Percentiles rank a stretch among this genome's conserved stretches.
Conservation (phyloP, 2,888 invertebrate species). For the Aspidiotus rigidus region DNA sequence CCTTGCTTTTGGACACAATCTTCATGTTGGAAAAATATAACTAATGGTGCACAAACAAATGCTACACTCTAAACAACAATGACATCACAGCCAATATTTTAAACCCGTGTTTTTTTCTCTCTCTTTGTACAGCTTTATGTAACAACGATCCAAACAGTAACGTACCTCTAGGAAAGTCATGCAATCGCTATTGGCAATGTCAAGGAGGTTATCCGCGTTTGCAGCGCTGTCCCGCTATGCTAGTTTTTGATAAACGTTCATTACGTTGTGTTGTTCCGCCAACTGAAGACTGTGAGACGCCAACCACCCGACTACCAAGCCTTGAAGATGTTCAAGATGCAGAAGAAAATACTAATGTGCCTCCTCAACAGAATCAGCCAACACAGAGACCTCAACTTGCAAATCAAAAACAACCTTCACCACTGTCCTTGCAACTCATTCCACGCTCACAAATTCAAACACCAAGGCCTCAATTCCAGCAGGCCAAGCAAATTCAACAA, state of each 20-base stretch:
- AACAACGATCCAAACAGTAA: constrained; percentile 86
- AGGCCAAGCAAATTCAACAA: constrained; percentile 35
- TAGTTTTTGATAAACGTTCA: constrained; percentile 76
- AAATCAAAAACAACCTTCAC: constrained; percentile 34
- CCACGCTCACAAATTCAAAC: constrained; percentile 34
- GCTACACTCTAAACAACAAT: too few species aligned
- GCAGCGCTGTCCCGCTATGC: constrained; percentile 80
- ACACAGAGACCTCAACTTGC: constrained; percentile 35
- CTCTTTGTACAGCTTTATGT: constrained; percentile 70
- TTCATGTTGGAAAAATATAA: too few species aligned
- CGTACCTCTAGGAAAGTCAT: constrained; percentile 81
- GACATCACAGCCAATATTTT: too few species aligned
- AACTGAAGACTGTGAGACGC: constrained; percentile 79
- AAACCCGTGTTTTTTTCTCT: not conserved
- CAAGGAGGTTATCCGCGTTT: constrained; percentile 86
- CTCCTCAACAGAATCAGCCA: constrained; percentile 36
- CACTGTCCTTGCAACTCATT: constrained; percentile 35
- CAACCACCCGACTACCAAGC: constrained; percentile 62
- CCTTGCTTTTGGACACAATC: too few species aligned
- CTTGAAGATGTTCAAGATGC: constrained; percentile 47
- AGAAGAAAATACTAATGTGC: constrained; percentile 39
- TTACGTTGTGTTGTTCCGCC: constrained; percentile 79
- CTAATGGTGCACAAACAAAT: too few species aligned
- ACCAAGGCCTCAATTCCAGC: constrained; percentile 34
- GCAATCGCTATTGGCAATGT: constrained; percentile 90